These are phyloP conservation scores for Apoda limacodes DNA, from an alignment of 2,888 invertebrate genomes.

Conservation along the genomic window DNA sequence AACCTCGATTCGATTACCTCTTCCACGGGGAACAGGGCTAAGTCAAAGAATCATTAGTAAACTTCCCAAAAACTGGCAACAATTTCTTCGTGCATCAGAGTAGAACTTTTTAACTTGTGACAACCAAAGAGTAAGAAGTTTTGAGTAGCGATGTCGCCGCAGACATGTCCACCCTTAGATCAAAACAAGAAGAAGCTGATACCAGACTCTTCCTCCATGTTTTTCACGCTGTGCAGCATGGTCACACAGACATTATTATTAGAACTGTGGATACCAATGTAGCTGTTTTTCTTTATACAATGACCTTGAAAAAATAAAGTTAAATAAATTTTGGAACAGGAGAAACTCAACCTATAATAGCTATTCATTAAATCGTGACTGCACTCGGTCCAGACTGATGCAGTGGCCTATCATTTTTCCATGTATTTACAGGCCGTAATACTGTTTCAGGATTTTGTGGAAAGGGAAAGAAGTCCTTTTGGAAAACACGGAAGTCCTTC, in stretches of 20 bases:
- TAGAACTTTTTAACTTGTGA: conserved; percentile 3
- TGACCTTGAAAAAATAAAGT: conserved; percentile 4
- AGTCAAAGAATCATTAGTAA: too few relatives aligned
- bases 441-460: conserved; percentile 12
- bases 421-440: conserved; percentile 12
- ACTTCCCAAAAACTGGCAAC: too few relatives aligned
- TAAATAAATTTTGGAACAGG: conserved; percentile 6
- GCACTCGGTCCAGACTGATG: conserved; percentile 11
- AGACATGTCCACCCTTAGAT: conserved; percentile 9
- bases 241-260: conserved; percentile 10
- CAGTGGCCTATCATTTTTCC: conserved; percentile 10
- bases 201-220: conserved; percentile 10
- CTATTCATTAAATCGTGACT: conserved; percentile 12
- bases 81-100: conserved; percentile 4
- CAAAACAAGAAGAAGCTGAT: too few relatives aligned
- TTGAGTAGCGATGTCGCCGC: conserved; percentile 10
- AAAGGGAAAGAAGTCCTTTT: conserved; percentile 10
- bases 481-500: conserved; percentile 11
- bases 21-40: too few relatives aligned
- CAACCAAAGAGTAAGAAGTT: conserved; percentile 9
- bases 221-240: conserved; percentile 11
- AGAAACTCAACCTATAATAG: conserved; percentile 6
- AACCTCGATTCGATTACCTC: too few relatives aligned
- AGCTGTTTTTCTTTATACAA: conserved; percentile 7
- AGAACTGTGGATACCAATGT: conserved; percentile 12